A percentile compares a stretch with the other conserved stretches of the same genome.
Conservation (phyloP, 2,888 invertebrate species). For the Mesoligia furuncula region DNA sequence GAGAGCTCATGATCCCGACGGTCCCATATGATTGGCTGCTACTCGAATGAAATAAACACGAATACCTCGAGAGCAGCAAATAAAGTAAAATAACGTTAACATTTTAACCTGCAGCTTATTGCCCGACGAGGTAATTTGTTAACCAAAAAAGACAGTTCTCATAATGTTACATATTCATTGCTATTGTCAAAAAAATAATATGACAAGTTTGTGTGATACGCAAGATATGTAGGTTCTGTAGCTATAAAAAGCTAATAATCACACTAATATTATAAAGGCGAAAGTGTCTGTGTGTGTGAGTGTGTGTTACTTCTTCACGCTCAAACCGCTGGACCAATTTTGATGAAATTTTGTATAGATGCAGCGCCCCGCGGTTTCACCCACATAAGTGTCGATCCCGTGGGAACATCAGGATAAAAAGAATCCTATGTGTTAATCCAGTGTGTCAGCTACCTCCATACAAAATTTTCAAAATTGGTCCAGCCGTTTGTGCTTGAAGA, state of each 20-base stretch:
- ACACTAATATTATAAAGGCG: too few relatives aligned
- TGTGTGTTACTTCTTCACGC: too few relatives aligned
- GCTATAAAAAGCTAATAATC: neutral
- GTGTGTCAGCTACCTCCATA: too few relatives aligned
- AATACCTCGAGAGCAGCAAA: conserved; percentile 2
- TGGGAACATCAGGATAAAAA: too few relatives aligned
- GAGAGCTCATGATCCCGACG: conserved; percentile 22
- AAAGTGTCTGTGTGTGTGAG: too few relatives aligned
- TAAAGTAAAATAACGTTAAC: conserved; percentile 19
- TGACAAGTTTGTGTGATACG: neutral
- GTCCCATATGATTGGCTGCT: conserved; percentile 29
- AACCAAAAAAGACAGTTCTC: conserved; percentile 35
- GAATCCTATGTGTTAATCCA: too few relatives aligned
- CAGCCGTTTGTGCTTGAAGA: too few relatives aligned
- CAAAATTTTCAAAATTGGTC: too few relatives aligned
- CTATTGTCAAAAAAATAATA: conserved; percentile 1
- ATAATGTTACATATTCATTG: conserved; percentile 46
- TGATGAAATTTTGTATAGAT: too few relatives aligned
- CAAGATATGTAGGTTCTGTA: neutral
- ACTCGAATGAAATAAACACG: conserved; percentile 2
- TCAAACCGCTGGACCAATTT: too few relatives aligned
- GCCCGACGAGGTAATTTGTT: conserved; percentile 35
- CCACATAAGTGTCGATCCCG: too few relatives aligned
- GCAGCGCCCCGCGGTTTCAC: too few relatives aligned
- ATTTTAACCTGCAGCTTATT: conserved; percentile 31